A percentile compares a stretch with the other conserved stretches of the same genome.
Conservation (phyloP, 2,113 vertebrate genomes). For the Syngnathus scovelli region DNA sequence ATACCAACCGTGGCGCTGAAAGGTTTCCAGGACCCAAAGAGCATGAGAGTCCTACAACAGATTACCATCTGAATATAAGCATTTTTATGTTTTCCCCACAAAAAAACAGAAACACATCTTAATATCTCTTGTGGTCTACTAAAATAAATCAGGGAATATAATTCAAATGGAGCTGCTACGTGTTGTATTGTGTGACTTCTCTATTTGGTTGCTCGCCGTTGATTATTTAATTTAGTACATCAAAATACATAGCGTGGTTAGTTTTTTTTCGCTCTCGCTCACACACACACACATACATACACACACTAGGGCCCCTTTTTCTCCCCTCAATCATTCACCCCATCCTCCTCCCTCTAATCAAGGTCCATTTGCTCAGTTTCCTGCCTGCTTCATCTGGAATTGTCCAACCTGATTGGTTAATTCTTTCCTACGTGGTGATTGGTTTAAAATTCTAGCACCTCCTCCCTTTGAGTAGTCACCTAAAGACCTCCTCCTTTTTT, state of each 20-base stretch:
- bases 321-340: slow-evolving; percentile 22
- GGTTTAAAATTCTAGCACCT: slow-evolving; percentile 20
- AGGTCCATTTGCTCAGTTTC: slow-evolving; percentile 64
- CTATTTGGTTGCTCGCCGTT: background rate
- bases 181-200: background rate
- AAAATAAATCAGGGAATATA: background rate
- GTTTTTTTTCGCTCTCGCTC: slow-evolving; percentile 3
- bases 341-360: slow-evolving; percentile 54
- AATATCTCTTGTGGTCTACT: background rate
- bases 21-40: slow-evolving; percentile 36
- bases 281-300: background rate
- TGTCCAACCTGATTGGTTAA: slow-evolving; percentile 55
- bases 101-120: slow-evolving; percentile 24
- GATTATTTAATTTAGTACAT: slow-evolving; percentile 2
- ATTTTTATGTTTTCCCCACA: background rate
- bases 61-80: slow-evolving; percentile 11
- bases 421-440: slow-evolving; percentile 38
- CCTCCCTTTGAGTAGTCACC: slow-evolving; percentile 6
- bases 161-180: background rate
- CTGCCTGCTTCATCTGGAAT: slow-evolving; percentile 47
- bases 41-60: slow-evolving; percentile 44
- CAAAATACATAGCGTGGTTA: slow-evolving; percentile 22
- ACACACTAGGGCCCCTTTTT: slow-evolving; percentile 31
- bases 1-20: slow-evolving; percentile 23
- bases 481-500: slow-evolving; percentile 26